A percentile compares a stretch with the other conserved stretches of the same genome.
Evolutionary conservation across 1,140 invertebrate genomes (phyloP).

Genomic region (Drosophila mauritiana): DNA sequence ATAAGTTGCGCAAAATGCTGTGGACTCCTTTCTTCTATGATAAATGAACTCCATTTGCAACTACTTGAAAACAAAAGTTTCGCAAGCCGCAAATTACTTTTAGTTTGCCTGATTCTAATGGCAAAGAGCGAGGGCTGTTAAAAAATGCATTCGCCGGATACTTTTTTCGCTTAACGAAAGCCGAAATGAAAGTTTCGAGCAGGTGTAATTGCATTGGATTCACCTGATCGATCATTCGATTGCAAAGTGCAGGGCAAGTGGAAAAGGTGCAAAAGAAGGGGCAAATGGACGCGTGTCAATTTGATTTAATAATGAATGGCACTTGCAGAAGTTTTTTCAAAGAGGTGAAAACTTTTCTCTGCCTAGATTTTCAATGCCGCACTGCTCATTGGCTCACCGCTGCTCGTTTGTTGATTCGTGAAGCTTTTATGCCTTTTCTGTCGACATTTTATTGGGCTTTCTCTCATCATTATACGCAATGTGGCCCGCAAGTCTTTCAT

Average conservation of each 20-base stretch:
- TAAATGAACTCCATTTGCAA: constrained; percentile 37
- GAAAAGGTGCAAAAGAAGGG: constrained; percentile 20
- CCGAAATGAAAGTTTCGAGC: constrained; percentile 21
- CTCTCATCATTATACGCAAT: constrained; percentile 68
- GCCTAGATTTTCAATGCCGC: constrained; percentile 2
- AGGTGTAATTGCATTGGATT: constrained; percentile 34
- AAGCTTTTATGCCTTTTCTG: constrained; percentile 59
- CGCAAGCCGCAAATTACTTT: constrained; percentile 36
- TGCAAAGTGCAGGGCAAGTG: constrained; percentile 35
- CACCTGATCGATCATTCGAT: constrained; percentile 14
- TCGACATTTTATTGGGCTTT: constrained; percentile 69
- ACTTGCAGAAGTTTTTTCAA: constrained; percentile 21
- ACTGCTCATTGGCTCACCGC: constrained; percentile 16
- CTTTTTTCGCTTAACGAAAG: background rate
- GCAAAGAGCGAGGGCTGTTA: constrained; percentile 16
- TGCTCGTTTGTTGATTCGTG: constrained; percentile 55
- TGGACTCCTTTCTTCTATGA: constrained; percentile 19
- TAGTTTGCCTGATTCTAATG: constrained; percentile 30
- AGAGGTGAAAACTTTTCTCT: constrained; percentile 2
- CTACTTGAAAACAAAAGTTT: constrained; percentile 30
- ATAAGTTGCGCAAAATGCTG: constrained; percentile 8
- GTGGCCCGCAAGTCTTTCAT: constrained; percentile 67
- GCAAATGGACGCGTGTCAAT: constrained; percentile 62
- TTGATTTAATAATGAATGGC: constrained; percentile 75
- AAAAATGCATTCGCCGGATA: constrained; percentile 26